Base-by-base conservation (phyloP, 2,888 invertebrate species). In the Nemotelus nigrinus region DNA sequence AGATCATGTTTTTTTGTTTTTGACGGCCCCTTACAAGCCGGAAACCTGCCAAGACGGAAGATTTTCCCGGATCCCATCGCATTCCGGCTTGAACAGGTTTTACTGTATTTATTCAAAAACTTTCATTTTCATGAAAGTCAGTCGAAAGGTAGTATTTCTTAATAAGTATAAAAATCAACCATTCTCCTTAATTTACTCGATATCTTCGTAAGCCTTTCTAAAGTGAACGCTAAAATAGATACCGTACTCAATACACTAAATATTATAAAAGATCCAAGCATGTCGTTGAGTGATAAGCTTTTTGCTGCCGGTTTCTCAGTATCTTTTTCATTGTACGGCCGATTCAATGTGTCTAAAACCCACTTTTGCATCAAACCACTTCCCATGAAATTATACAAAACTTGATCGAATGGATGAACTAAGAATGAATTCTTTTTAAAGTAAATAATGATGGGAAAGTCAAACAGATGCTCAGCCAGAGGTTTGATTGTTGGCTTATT, bases 401-500 rank as follows among this genome's bases (percentile, higher is more conserved):
- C 53, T 8, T 48, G 47, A 75, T 79, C 60, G 43, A 79, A 68
- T 43, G 70, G 6, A 1, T 65, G n/a, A 4, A 44, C 57, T 1
- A 79, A 45, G 65, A 64, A 79, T 10, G 79, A 79, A 53, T 79
- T 77, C 58, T 77, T 78, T 43, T 75, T 67, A 48, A 70, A 71
- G 44, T 67, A 79, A 3, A 79, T 71, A 7, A 50, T 48, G 10
- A 72, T 63, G 45, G 78, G 79, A 57, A 78, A 64, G 7, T 47
- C 8, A 53, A 63, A 70, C 1, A 79, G 8, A 8, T 65, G 53
- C 25, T 79, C 68, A 3, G 25, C n/a, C 1, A 77, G 25, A 10
- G 72, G 64, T n/a, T 48, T 25, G 45, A 78, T 25, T 7, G 45
- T 39, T 3, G 65, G 44, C 44, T 45, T 64, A 8, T 48, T 58